phyloP scores from a whole-genome alignment of 1,140 invertebrate species.

The Trichonephila clavata region DNA sequence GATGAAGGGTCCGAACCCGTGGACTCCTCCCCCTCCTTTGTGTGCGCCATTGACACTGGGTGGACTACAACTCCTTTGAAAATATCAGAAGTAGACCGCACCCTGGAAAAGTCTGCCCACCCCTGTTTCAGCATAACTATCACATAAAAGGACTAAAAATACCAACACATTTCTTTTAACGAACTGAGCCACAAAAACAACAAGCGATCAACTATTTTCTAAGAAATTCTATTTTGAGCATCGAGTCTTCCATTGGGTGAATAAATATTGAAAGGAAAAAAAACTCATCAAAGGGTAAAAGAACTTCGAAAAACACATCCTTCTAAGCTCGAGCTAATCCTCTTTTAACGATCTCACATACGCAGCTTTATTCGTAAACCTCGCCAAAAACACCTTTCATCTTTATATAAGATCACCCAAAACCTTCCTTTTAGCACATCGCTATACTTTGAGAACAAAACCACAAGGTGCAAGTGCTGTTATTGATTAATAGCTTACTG shows the following conservation, averaged over 20 bases:
- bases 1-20: too few relatives aligned
- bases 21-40: too few relatives aligned
- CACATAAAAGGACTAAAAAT: background rate
- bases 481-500: slow-evolving; percentile 39
- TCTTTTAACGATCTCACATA: slow-evolving; percentile 29
- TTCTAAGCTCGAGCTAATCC: background rate
- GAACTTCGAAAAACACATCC: background rate
- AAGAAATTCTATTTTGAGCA: background rate
- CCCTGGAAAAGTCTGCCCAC: too few relatives aligned
- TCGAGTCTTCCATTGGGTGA: background rate
- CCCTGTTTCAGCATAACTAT: too few relatives aligned
- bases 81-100: too few relatives aligned
- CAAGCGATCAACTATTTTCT: background rate
- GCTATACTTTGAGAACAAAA: slow-evolving; percentile 35
- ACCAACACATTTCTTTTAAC: background rate
- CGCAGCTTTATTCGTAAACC: background rate
- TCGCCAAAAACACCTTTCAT: background rate
- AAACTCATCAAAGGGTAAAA: background rate
- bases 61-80: too few relatives aligned
- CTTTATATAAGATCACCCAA: background rate
- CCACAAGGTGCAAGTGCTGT: background rate
- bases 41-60: too few relatives aligned
- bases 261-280: background rate
- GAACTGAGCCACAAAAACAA: background rate
- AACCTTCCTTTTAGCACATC: background rate